A percentile compares a stretch with the other conserved stretches of the same genome.
These are phyloP conservation scores for Tipula helvola DNA, from an alignment of 2,888 invertebrate genomes.

Conservation along the genomic window DNA sequence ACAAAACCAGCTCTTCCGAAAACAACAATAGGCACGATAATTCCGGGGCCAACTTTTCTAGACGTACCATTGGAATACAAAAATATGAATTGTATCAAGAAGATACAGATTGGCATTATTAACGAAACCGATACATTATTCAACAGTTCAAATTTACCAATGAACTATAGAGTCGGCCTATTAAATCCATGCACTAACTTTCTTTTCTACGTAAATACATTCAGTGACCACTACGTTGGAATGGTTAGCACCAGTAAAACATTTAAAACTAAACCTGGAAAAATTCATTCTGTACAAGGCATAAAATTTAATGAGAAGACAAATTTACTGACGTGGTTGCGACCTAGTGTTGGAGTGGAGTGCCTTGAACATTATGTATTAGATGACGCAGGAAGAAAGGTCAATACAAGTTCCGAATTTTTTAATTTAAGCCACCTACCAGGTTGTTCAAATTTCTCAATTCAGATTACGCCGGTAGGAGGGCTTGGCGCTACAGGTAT, in stretches of 20 bases:
- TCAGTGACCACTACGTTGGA: background rate
- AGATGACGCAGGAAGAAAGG: background rate
- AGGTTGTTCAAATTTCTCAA: background rate
- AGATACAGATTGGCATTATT: background rate
- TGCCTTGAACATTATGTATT: background rate
- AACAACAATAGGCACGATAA: background rate
- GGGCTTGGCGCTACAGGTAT: background rate
- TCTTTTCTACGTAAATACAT: background rate
- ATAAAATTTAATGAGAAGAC: background rate
- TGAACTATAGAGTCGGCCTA: background rate
- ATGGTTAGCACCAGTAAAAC: background rate
- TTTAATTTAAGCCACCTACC: background rate
- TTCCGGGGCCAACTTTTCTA: background rate
- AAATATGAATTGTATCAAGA: background rate
- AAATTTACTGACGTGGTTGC: background rate
- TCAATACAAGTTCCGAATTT: background rate
- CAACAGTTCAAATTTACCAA: background rate
- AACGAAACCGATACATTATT: background rate
- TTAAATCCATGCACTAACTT: background rate
- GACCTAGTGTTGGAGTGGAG: background rate
- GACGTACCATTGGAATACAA: background rate
- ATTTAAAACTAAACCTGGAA: background rate
- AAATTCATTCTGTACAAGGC: background rate
- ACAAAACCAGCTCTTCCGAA: background rate
- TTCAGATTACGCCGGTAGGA: background rate